These are phyloP conservation scores for Akabosia matsudoensis DNA, from an alignment of 1,140 invertebrate species.

Conservation along the genomic window DNA sequence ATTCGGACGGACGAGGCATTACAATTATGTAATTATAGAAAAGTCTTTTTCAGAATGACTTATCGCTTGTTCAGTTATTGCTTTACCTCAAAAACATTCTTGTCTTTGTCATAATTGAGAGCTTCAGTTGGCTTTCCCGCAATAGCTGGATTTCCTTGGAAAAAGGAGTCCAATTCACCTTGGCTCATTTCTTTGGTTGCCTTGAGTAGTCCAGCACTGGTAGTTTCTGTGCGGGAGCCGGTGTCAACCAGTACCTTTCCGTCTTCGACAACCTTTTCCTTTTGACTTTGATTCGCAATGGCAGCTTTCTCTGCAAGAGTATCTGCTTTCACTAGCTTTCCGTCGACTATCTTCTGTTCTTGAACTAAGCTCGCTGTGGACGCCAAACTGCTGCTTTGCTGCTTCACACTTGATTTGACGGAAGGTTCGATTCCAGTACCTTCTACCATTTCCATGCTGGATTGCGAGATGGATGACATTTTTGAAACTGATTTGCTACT, in stretches of 20 bases:
- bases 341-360: background rate
- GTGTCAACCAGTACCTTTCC: conserved; percentile 6
- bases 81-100: conserved; percentile 14
- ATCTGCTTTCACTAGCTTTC: background rate
- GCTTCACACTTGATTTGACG: background rate
- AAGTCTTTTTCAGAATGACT: too few relatives aligned
- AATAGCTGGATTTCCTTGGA: background rate
- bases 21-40: too few relatives aligned
- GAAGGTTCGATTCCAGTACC: background rate
- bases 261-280: conserved; percentile 12
- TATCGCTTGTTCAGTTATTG: too few relatives aligned
- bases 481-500: background rate
- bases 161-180: conserved; percentile 6
- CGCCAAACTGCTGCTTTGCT: background rate
- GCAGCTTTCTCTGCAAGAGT: conserved; percentile 4
- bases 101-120: conserved; percentile 18
- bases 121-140: conserved; percentile 13
- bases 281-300: background rate
- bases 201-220: background rate
- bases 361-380: background rate
- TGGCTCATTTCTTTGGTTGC: conserved; percentile 20
- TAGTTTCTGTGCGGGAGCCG: background rate
- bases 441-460: background rate
- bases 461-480: conserved; percentile 6
- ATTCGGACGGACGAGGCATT: background rate